Conservation (phyloP, 2,888 invertebrate species). For the Dicyrtomina minuta region DNA sequence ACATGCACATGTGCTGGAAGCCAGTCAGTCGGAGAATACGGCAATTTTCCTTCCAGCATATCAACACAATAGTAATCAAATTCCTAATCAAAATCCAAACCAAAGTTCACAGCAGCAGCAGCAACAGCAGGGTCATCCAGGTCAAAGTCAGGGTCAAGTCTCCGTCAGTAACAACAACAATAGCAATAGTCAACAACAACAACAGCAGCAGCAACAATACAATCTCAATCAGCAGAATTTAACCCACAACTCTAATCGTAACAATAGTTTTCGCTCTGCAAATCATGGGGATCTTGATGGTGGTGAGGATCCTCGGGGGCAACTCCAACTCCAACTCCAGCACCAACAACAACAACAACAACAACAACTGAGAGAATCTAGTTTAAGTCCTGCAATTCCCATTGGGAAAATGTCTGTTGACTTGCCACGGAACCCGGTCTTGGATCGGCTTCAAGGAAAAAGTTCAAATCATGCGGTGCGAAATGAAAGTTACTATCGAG, state of each 20-base stretch:
- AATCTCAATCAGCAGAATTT: no score
- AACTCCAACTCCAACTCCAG: not conserved
- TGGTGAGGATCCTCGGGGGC: no score
- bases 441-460: slow-evolving; percentile 79
- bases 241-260: no score
- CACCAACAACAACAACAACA: slow-evolving; percentile 6
- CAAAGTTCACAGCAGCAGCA: slow-evolving; percentile 10
- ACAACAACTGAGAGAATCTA: slow-evolving; percentile 1
- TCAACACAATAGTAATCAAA: slow-evolving; percentile 24
- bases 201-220: slow-evolving; percentile 19
- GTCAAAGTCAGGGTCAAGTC: no score
- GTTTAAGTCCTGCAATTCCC: slow-evolving; percentile 22
- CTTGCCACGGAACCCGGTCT: slow-evolving; percentile 70
- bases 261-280: slow-evolving; percentile 4
- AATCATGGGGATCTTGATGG: not conserved
- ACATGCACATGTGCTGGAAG: no score
- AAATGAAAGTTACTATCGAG: slow-evolving; percentile 91
- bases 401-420: slow-evolving; percentile 37
- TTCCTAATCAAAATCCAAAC: no score
- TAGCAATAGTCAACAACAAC: slow-evolving; percentile 11
- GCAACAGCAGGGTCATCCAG: slow-evolving; percentile 14
- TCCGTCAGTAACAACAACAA: no score
- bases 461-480: slow-evolving; percentile 64
- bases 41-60: slow-evolving; percentile 35
- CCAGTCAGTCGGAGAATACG: slow-evolving; percentile 11